Conservation (phyloP, 1,140 invertebrate species). For the Onthophagus taurus region DNA sequence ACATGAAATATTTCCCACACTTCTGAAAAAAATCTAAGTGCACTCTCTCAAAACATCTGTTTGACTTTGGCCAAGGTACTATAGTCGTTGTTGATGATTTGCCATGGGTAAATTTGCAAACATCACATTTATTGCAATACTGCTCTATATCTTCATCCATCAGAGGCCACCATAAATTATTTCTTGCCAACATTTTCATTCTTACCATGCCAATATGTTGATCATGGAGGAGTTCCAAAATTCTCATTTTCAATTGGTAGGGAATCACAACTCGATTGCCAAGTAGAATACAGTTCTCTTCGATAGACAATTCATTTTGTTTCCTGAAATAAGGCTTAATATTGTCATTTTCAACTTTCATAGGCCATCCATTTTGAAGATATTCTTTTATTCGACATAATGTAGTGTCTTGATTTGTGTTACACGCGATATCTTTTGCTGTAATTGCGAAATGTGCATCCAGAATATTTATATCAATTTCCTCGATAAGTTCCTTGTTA, state of each 20-base stretch:
- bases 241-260: slow-evolving; percentile 9
- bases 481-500: background rate
- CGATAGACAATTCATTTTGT: slow-evolving; percentile 10
- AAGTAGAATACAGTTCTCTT: slow-evolving; percentile 15
- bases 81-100: background rate
- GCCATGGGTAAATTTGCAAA: slow-evolving; percentile 9
- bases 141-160: slow-evolving; percentile 22
- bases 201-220: slow-evolving; percentile 21
- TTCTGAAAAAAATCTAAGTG: slow-evolving; percentile 13
- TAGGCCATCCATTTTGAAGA: slow-evolving; percentile 8
- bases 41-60: slow-evolving; percentile 2
- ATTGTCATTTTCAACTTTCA: background rate
- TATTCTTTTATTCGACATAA: slow-evolving; percentile 2
- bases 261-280: slow-evolving; percentile 20
- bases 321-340: slow-evolving; percentile 12
- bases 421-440: background rate
- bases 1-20: background rate
- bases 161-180: slow-evolving; percentile 21
- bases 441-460: too few relatives aligned
- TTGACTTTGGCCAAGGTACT: slow-evolving; percentile 9
- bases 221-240: slow-evolving; percentile 20
- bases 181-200: slow-evolving; percentile 22
- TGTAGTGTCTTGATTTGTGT: background rate
- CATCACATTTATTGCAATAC: slow-evolving; percentile 9
- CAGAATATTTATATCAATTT: too few relatives aligned